Conservation (phyloP, 2,113 vertebrate species). For the Theropithecus gelada region DNA sequence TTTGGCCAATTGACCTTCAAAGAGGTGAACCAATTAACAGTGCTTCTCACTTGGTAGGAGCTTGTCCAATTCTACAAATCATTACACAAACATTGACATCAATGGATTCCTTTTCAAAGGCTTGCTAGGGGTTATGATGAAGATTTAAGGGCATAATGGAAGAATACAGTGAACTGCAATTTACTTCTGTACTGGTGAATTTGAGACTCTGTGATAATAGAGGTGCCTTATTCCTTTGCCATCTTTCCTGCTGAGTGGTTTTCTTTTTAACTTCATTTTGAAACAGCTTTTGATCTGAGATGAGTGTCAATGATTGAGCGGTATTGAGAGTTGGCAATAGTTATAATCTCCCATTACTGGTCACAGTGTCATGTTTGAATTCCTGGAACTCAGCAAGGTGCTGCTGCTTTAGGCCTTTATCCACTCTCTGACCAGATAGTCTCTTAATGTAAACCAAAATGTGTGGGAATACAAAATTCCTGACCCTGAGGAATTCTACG, state of each 20-base stretch:
- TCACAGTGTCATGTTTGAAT: not conserved
- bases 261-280: not conserved
- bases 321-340: not conserved
- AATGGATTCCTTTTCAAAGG: not conserved
- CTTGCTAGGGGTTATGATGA: not conserved
- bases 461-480: not conserved
- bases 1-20: not conserved
- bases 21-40: not conserved
- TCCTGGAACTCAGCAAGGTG: not conserved
- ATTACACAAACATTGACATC: not conserved
- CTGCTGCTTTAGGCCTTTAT: not conserved
- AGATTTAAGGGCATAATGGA: not conserved
- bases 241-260: not conserved
- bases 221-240: not conserved
- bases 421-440: not conserved
- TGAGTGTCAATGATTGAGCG: not conserved
- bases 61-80: not conserved
- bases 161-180: not conserved
- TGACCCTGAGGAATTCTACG: not conserved
- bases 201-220: not conserved
- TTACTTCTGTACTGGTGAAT: not conserved
- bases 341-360: not conserved
- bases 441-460: not conserved
- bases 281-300: slow-evolving; percentile 18
- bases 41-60: not conserved